These are phyloP conservation scores for Mesembrinibis cayennensis DNA, from an alignment of 2,113 vertebrate species.

Conservation along the genomic window DNA sequence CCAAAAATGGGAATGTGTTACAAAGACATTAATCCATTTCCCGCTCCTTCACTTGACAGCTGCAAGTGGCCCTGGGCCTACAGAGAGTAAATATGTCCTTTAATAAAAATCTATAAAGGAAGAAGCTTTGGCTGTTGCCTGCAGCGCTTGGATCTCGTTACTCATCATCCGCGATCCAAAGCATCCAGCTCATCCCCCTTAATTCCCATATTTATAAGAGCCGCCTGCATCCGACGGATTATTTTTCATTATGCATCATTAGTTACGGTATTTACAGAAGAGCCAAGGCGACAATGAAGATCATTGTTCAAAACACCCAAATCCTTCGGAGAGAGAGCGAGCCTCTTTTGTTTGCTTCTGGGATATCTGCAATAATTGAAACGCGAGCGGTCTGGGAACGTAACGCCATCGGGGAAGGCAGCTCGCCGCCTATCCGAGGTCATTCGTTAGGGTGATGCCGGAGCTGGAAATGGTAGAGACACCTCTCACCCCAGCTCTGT, in stretches of 20 bases:
- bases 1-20: neutral
- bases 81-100: neutral
- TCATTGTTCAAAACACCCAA: neutral
- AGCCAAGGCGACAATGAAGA: neutral
- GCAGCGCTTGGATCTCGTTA: neutral
- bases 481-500: neutral
- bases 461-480: neutral
- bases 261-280: neutral
- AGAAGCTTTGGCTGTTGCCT: neutral
- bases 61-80: neutral
- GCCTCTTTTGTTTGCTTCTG: neutral
- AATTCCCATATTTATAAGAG: neutral
- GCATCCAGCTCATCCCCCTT: neutral
- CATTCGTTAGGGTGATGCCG: neutral
- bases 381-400: rapidly evolving
- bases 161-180: neutral
- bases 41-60: neutral
- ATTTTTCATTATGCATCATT: neutral
- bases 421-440: rapidly evolving
- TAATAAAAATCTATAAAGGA: neutral
- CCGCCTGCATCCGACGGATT: neutral
- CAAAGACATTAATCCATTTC: neutral
- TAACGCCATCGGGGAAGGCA: rapidly evolving
- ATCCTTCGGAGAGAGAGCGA: neutral
- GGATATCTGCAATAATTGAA: neutral